phyloP scores from a whole-genome alignment of 2,888 invertebrate genomes.

The Pseudococcus longispinus region DNA sequence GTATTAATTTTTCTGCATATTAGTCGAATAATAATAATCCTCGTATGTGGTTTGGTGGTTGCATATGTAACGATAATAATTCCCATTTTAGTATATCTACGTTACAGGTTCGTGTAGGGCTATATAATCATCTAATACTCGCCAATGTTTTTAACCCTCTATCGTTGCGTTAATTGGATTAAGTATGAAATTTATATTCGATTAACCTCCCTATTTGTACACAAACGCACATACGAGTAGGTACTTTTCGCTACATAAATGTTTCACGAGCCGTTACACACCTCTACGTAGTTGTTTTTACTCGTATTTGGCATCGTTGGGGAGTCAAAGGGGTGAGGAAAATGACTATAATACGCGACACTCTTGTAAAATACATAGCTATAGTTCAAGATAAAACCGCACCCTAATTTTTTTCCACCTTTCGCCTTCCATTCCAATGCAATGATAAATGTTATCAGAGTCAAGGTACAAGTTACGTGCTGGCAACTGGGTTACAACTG shows the following conservation, averaged over 20 bases:
- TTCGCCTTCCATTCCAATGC: neutral
- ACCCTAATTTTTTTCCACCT: conserved; percentile 9
- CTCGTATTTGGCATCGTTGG: neutral
- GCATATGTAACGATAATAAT: neutral
- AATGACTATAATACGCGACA: neutral
- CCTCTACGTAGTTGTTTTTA: neutral
- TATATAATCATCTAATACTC: conserved; percentile 12
- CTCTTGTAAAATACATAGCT: neutral
- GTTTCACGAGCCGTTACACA: conserved; percentile 13
- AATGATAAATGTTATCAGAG: conserved; percentile 3
- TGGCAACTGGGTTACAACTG: neutral
- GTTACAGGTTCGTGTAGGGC: neutral
- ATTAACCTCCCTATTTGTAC: neutral
- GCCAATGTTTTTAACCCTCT: conserved; percentile 18
- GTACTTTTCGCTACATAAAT: neutral
- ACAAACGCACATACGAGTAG: neutral
- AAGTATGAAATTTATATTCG: conserved; percentile 8
- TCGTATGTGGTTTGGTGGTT: neutral
- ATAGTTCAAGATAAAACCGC: neutral
- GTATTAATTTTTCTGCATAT: neutral
- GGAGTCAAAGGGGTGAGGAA: neutral
- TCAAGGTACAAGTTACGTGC: neutral
- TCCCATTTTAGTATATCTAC: neutral
- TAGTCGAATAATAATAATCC: neutral
- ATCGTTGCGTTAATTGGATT: neutral